A percentile compares a stretch with the other conserved stretches of the same genome.
Conservation (phyloP, 2,888 invertebrate genomes). For the Muscina levida region DNA sequence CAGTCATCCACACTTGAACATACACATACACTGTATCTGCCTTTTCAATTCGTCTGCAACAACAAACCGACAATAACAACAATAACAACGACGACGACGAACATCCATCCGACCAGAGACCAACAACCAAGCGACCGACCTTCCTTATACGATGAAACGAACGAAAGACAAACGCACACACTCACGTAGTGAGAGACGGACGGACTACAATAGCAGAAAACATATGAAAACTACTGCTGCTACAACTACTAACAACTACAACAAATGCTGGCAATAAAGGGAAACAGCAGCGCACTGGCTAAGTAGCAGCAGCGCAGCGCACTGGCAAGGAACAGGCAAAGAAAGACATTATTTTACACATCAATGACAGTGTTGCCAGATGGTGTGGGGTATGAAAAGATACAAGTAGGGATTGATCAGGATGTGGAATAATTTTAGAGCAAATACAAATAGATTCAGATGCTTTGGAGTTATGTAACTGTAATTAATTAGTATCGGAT, state of each 20-base stretch:
- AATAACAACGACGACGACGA: background rate
- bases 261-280: background rate
- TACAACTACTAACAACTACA: background rate
- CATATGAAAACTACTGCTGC: conserved; percentile 48
- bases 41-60: conserved; percentile 15
- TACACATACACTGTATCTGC: conserved; percentile 38
- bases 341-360: conserved; percentile 21
- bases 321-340: conserved; percentile 29
- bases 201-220: too few species aligned
- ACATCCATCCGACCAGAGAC: background rate
- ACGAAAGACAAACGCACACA: conserved; percentile 51
- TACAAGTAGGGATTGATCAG: too few species aligned
- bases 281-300: background rate
- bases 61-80: background rate
- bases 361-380: conserved; percentile 23
- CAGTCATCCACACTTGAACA: conserved; percentile 47
- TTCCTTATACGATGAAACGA: conserved; percentile 27
- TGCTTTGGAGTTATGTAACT: too few species aligned
- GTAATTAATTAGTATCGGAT: too few species aligned
- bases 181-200: conserved; percentile 51
- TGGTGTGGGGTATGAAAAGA: background rate
- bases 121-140: too few species aligned
- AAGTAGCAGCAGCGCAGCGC: background rate
- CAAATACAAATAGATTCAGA: too few species aligned
- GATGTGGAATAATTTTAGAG: too few species aligned